Conservation (phyloP, 2,797 vertebrate genomes). For the Cuculus canorus region DNA sequence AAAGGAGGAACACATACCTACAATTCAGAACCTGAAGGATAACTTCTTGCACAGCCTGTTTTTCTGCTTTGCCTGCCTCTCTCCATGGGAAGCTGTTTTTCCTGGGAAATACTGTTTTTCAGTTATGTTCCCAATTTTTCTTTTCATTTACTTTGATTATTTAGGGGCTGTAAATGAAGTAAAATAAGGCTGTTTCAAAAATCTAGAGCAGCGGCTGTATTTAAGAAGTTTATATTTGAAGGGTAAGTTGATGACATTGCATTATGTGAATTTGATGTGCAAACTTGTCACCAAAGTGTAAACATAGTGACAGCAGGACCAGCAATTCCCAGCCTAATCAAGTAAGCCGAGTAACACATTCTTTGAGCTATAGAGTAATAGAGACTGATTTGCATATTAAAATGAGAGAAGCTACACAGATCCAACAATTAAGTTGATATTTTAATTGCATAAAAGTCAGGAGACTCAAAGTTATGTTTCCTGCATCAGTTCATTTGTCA, state of each 20-base stretch:
- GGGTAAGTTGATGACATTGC: constrained; percentile 61
- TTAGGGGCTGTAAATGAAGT: constrained; percentile 19
- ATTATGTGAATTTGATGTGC: constrained; percentile 69
- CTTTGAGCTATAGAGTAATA: constrained; percentile 67
- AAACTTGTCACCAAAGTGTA: constrained; percentile 69
- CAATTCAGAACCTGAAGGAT: neutral
- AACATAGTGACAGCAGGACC: constrained; percentile 69
- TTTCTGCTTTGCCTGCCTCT: neutral
- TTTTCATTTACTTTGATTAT: neutral
- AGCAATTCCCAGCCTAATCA: constrained; percentile 73
- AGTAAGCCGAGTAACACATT: constrained; percentile 68
- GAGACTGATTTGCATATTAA: constrained; percentile 73
- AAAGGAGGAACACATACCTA: neutral
- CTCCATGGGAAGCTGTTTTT: neutral
- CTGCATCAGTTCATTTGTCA: constrained; percentile 43
- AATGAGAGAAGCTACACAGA: constrained; percentile 60
- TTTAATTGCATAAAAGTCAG: constrained; percentile 70
- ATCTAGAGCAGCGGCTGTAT: constrained; percentile 4
- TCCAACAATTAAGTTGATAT: constrained; percentile 71
- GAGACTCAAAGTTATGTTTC: constrained; percentile 56
- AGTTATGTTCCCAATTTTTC: neutral
- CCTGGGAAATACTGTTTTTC: neutral
- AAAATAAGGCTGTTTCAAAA: constrained; percentile 38
- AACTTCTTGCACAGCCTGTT: neutral
- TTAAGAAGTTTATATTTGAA: constrained; percentile 66